Percentiles rank a stretch among this genome's conserved stretches.
Evolutionary conservation across 2,888 invertebrate species (phyloP).

Genomic region (Drosophila percnosoma): DNA sequence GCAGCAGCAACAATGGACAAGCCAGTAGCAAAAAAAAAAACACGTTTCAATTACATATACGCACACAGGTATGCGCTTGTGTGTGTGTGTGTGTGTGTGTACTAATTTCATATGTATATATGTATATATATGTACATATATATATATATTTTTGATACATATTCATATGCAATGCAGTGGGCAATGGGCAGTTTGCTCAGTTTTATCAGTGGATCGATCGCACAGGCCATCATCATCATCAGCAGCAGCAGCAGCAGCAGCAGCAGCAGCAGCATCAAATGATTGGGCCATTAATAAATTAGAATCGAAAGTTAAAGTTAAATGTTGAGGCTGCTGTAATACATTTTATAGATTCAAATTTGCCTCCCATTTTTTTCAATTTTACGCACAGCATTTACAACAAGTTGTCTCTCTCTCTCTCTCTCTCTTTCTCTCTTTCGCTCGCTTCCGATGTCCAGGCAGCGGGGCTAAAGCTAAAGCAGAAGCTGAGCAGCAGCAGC

Average conservation of each 20-base stretch:
- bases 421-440: neutral
- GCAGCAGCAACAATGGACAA: conserved; percentile 24
- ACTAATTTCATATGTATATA: conserved; percentile 11
- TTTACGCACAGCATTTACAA: conserved; percentile 50
- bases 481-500: conserved; percentile 12
- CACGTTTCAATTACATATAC: conserved; percentile 68
- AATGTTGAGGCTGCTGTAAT: conserved; percentile 7
- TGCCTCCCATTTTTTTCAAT: conserved; percentile 46
- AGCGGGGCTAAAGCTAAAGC: conserved; percentile 2
- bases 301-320: neutral
- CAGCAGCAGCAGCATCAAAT: neutral
- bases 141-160: conserved; percentile 8
- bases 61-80: conserved; percentile 23
- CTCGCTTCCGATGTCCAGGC: conserved; percentile 16
- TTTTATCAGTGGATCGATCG: neutral
- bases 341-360: conserved; percentile 33
- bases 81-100: conserved; percentile 2
- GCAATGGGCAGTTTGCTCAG: neutral
- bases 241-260: neutral
- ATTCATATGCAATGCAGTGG: neutral
- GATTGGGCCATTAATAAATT: conserved; percentile 1
- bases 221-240: neutral
- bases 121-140: conserved; percentile 5
- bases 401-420: conserved; percentile 44
- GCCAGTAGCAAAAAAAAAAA: conserved; percentile 34